Conservation (phyloP, 2,888 invertebrate genomes). For the Psylliodes chrysocephalus region DNA sequence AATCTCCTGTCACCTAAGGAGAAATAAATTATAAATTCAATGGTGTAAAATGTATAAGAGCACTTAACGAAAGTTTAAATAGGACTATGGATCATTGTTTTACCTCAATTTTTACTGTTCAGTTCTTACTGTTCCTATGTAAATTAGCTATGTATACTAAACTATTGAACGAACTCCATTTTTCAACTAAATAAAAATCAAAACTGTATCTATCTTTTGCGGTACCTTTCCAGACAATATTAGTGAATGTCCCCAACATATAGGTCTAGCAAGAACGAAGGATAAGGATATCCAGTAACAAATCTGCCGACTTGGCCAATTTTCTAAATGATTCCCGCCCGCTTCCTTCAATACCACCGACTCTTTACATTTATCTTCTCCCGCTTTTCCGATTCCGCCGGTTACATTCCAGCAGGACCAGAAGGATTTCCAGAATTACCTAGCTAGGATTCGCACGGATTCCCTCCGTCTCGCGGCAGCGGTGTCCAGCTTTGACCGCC, state of each 20-base stretch:
- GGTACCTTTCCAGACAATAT: not conserved
- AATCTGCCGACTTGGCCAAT: constrained; percentile 37
- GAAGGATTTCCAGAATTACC: constrained; percentile 20
- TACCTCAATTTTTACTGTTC: no score
- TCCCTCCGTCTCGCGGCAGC: not conserved
- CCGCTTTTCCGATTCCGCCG: constrained; percentile 1
- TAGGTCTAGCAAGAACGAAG: constrained; percentile 17
- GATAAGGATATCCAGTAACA: constrained; percentile 34
- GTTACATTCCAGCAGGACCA: constrained; percentile 13
- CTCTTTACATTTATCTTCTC: constrained; percentile 26
- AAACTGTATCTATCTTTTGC: not conserved
- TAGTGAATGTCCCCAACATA: not conserved
- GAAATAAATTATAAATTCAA: no score
- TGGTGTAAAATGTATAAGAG: no score
- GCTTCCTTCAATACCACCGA: constrained; percentile 28
- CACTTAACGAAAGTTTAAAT: no score
- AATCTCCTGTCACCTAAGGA: no score
- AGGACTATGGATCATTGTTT: no score
- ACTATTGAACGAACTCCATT: no score
- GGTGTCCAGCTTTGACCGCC: constrained; percentile 10
- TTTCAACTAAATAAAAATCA: no score
- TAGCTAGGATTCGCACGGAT: constrained; percentile 25
- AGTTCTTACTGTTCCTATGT: no score
- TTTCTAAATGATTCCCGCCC: constrained; percentile 36
- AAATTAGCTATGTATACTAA: no score